Conservation (phyloP, 1,140 invertebrate species). For the Pararge aegeria region DNA sequence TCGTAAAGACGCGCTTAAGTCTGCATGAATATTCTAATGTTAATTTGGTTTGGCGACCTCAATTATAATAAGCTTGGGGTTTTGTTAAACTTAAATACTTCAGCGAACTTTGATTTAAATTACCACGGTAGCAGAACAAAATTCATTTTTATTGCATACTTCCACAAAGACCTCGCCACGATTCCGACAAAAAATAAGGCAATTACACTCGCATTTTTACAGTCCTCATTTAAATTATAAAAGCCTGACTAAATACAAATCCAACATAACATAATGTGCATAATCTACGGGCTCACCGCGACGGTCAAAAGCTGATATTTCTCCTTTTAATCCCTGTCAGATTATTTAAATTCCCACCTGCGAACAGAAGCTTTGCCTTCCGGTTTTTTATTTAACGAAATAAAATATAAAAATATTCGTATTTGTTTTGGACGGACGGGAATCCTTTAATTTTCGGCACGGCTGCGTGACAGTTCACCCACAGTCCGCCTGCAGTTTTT, state of each 20-base stretch:
- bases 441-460: conserved; percentile 78
- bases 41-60: conserved; percentile 6
- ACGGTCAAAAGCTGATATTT: conserved; percentile 77
- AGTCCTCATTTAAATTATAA: conserved; percentile 70
- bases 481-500: conserved; percentile 58
- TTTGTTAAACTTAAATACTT: background rate
- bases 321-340: conserved; percentile 77
- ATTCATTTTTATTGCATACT: too few relatives aligned
- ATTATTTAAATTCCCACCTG: conserved; percentile 80
- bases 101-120: background rate
- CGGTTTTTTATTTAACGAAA: conserved; percentile 76
- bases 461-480: conserved; percentile 62
- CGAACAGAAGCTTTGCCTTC: conserved; percentile 56
- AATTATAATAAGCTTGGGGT: conserved; percentile 2
- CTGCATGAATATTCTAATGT: conserved; percentile 25
- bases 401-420: conserved; percentile 79
- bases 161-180: background rate
- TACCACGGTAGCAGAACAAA: background rate
- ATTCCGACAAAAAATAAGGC: conserved; percentile 17
- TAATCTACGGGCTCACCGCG: conserved; percentile 61
- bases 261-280: conserved; percentile 64
- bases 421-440: conserved; percentile 76
- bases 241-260: conserved; percentile 59
- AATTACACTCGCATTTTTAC: conserved; percentile 38
- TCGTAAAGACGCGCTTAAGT: conserved; percentile 23